Conservation (phyloP, 2,888 invertebrate species). For the Exocentrus adspersus region DNA sequence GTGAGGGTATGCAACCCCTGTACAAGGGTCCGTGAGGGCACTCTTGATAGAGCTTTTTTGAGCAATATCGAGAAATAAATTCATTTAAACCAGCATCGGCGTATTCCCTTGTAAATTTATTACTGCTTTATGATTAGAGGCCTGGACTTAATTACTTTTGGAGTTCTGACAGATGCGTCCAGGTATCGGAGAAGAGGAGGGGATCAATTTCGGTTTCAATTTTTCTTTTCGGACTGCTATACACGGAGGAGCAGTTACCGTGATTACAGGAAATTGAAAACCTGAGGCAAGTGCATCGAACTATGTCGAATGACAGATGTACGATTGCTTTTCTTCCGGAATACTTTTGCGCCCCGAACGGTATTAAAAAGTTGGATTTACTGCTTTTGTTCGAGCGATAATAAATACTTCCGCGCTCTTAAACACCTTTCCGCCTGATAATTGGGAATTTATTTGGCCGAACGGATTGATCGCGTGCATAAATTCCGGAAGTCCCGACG, state of each 20-base stretch:
- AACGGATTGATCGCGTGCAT: not conserved
- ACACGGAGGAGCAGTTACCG: constrained; percentile 40
- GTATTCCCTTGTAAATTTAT: too few relatives aligned
- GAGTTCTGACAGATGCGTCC: too few relatives aligned
- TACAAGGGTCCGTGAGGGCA: not conserved
- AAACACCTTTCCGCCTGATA: constrained; percentile 1
- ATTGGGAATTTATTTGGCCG: constrained; percentile 7
- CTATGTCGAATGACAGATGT: constrained; percentile 35
- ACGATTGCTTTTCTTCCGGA: constrained; percentile 24
- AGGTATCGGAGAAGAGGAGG: too few relatives aligned
- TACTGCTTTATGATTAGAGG: too few relatives aligned
- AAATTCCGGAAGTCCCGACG: too few relatives aligned
- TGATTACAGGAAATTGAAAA: constrained; percentile 44
- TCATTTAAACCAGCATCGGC: too few relatives aligned
- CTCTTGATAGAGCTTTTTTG: not conserved
- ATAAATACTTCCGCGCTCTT: constrained; percentile 2
- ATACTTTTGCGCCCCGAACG: constrained; percentile 6
- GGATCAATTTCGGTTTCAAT: too few relatives aligned
- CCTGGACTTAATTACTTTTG: too few relatives aligned
- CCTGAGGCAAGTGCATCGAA: constrained; percentile 34
- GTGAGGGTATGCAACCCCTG: too few relatives aligned
- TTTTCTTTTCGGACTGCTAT: constrained; percentile 29
- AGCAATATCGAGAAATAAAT: too few relatives aligned
- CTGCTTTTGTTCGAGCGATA: constrained; percentile 11
- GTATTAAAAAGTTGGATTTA: constrained; percentile 28